Evolutionary conservation across 2,113 vertebrate genomes (phyloP).

Genomic region (Danionella cerebrum): DNA sequence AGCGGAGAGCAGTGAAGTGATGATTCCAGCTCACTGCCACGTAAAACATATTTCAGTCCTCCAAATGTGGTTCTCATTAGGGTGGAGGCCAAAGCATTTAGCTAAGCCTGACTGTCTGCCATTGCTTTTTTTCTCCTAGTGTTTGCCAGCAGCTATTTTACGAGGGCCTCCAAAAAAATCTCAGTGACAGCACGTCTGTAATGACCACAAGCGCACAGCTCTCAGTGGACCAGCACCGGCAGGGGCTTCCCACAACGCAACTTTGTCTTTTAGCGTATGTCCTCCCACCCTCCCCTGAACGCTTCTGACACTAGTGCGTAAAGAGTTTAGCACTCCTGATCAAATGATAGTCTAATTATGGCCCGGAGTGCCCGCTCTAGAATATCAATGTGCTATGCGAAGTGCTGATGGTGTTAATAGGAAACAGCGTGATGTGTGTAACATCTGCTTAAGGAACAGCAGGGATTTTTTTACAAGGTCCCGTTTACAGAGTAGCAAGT

Average conservation of each 20-base stretch:
- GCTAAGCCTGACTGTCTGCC: slow-evolving; percentile 68
- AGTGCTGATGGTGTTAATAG: slow-evolving; percentile 67
- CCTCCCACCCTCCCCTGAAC: not conserved
- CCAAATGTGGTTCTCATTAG: slow-evolving; percentile 83
- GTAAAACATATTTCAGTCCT: slow-evolving; percentile 68
- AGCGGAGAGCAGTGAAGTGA: slow-evolving; percentile 46
- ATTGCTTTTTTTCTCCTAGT: slow-evolving; percentile 44
- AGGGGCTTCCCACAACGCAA: not conserved
- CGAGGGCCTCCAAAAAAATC: slow-evolving; percentile 36
- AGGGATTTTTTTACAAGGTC: slow-evolving; percentile 24
- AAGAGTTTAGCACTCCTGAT: slow-evolving; percentile 63
- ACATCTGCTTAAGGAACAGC: slow-evolving; percentile 62
- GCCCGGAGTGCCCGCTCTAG: slow-evolving; percentile 54
- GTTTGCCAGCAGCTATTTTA: slow-evolving; percentile 53
- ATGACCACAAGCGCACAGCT: slow-evolving; percentile 20
- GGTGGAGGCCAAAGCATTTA: slow-evolving; percentile 68
- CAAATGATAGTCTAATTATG: slow-evolving; percentile 76
- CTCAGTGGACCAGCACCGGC: not conserved
- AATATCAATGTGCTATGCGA: slow-evolving; percentile 65
- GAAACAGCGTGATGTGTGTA: slow-evolving; percentile 53
- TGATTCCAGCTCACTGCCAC: slow-evolving; percentile 64
- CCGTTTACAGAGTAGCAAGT: slow-evolving; percentile 28
- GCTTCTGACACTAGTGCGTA: slow-evolving; percentile 21
- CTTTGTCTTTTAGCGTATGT: not conserved
- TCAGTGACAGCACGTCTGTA: slow-evolving; percentile 17